Percentiles rank a stretch among this genome's conserved stretches.
phyloP scores from a whole-genome alignment of 1,140 invertebrate genomes.

The Eciton burchellii region DNA sequence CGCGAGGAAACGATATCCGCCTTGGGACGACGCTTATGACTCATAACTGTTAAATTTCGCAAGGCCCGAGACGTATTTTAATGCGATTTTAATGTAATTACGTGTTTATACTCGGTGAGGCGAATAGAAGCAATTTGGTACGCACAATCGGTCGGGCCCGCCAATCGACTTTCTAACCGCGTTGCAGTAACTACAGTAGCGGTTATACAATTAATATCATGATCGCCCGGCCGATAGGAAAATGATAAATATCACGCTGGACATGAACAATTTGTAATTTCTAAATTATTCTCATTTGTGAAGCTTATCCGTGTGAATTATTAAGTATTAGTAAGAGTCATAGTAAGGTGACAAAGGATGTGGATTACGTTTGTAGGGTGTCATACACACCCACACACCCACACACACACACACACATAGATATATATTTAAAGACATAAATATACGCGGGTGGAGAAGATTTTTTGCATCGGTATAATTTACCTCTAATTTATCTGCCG shows the following conservation, averaged over 20 bases:
- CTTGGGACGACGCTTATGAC: slow-evolving; percentile 30
- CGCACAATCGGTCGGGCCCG: slow-evolving; percentile 29
- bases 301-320: background rate
- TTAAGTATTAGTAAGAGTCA: background rate
- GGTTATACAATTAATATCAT: slow-evolving; percentile 48
- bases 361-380: background rate
- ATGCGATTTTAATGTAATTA: slow-evolving; percentile 58
- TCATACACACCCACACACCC: no score
- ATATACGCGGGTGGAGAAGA: background rate
- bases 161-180: slow-evolving; percentile 46
- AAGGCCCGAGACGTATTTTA: slow-evolving; percentile 43
- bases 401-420: no score
- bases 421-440: no score
- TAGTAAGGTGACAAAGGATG: background rate
- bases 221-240: background rate
- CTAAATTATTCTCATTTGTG: background rate
- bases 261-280: slow-evolving; percentile 11
- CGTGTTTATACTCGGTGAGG: slow-evolving; percentile 45
- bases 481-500: background rate
- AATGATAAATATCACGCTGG: background rate
- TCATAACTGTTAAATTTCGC: slow-evolving; percentile 52
- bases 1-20: slow-evolving; percentile 14
- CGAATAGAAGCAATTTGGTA: slow-evolving; percentile 36
- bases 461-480: slow-evolving; percentile 25
- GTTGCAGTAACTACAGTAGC: slow-evolving; percentile 37